A percentile compares a stretch with the other conserved stretches of the same genome.
phyloP scores from a whole-genome alignment of 2,797 vertebrate genomes.

The Sphaeramia orbicularis region DNA sequence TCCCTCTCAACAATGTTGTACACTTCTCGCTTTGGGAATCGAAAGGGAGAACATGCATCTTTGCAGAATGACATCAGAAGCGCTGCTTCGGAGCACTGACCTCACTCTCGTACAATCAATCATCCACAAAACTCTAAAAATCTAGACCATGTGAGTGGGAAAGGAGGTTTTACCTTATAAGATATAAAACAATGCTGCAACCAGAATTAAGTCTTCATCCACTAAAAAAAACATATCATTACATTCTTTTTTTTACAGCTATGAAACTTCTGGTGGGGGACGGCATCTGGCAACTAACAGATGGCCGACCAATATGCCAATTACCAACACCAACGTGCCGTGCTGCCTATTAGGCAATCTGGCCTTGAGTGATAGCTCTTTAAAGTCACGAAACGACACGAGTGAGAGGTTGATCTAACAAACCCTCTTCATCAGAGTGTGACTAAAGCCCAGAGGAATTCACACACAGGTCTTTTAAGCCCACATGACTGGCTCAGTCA shows the following conservation, averaged over 20 bases:
- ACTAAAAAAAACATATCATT: constrained; percentile 43
- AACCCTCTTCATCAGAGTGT: constrained; percentile 72
- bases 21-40: constrained; percentile 61
- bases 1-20: constrained; percentile 57
- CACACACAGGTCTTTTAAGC: constrained; percentile 62
- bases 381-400: constrained; percentile 70
- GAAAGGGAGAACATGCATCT: constrained; percentile 71
- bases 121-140: constrained; percentile 58
- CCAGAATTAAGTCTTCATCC: constrained; percentile 65
- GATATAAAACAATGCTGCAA: constrained; percentile 57
- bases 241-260: constrained; percentile 51
- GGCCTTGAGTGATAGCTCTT: constrained; percentile 73
- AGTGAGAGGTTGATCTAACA: constrained; percentile 70
- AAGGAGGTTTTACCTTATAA: constrained; percentile 71
- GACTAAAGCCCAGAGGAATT: constrained; percentile 77
- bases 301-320: constrained; percentile 69
- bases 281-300: constrained; percentile 74
- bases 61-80: constrained; percentile 78
- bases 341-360: constrained; percentile 69
- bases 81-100: constrained; percentile 67
- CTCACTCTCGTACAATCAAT: constrained; percentile 79
- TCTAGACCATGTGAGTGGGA: constrained; percentile 42
- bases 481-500: constrained; percentile 66
- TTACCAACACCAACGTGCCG: constrained; percentile 68
- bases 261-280: constrained; percentile 60